Evolutionary conservation across 2,113 vertebrate genomes (phyloP), one percentile per base, ranked within the genome.

Genomic region (Lepus europaeus): DNA sequence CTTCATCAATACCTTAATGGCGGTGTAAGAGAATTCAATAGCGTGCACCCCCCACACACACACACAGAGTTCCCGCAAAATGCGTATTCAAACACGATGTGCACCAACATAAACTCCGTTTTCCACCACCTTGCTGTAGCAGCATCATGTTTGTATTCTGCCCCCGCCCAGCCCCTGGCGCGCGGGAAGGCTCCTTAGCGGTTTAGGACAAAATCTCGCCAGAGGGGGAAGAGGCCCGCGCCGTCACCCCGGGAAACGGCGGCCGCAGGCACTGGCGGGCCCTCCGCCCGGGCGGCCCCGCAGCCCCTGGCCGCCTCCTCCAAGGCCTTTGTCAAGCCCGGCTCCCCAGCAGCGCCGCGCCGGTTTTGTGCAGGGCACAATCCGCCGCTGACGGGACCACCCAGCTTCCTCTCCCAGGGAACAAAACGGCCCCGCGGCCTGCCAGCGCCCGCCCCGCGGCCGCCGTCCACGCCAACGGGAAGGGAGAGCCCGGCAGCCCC

Each of bases 361-460:
- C 98, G 93, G 90, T 96, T 98, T 97, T 98, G 97, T 98, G 97
- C 93, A 96, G 82, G 12, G 81, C 92, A 96, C 96, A 97, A 98
- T 98, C 64, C 72, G 76, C 95, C 88, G 91, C 85, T 36, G 90
- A 97, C 64, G 87, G 97, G 98, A 98, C 98, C 98, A 98, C 98
- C 97, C 98, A 98, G 91, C 87, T 98, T 89, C 97, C 97, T 97
- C 94, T 89, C 0, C 53, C 95, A 77, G 96, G 95, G 94, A 97
- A 98, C 97, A 98, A 86, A 93, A 87, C 78, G 36, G 74, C 2
- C 73, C 94, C 91, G 98, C 97, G 97, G 96, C 96, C 97, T 97
- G 97, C 97, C 97, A 97, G 88, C 93, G 93, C 97, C 97, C 89
- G 94, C 70, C 91, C 81, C 4, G 20, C 91, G 13, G 3, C 77